phyloP scores from a whole-genome alignment of 2,888 invertebrate species.

The Campoletis raptor region DNA sequence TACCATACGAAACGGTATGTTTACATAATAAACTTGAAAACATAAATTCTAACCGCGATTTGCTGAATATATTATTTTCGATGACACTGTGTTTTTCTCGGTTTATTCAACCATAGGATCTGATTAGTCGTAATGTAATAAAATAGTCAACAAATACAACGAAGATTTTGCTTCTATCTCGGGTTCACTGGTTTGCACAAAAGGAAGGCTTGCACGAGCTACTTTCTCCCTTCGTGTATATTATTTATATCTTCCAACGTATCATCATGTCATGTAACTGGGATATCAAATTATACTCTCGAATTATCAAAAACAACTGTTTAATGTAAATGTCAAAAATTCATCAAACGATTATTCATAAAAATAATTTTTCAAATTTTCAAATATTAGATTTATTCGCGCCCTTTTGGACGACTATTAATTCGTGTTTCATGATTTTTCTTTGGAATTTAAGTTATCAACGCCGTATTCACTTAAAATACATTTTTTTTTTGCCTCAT shows the following conservation, averaged over 20 bases:
- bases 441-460: background rate
- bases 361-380: background rate
- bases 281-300: background rate
- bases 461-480: background rate
- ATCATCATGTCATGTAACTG: background rate
- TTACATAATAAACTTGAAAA: background rate
- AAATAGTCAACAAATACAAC: background rate
- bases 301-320: background rate
- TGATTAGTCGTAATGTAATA: background rate
- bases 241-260: slow-evolving; percentile 22
- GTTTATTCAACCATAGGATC: background rate
- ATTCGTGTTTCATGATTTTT: background rate
- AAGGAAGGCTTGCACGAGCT: slow-evolving; percentile 37
- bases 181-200: slow-evolving; percentile 26
- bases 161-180: slow-evolving; percentile 35
- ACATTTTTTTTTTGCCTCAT: background rate
- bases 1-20: no score
- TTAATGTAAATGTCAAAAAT: background rate
- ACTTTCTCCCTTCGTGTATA: slow-evolving; percentile 52
- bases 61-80: background rate
- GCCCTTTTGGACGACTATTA: background rate
- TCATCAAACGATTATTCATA: background rate
- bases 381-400: background rate
- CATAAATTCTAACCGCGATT: background rate
- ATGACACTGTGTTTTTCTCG: background rate